Conservation (phyloP, 2,888 invertebrate genomes). For the Drosophila anceps region DNA sequence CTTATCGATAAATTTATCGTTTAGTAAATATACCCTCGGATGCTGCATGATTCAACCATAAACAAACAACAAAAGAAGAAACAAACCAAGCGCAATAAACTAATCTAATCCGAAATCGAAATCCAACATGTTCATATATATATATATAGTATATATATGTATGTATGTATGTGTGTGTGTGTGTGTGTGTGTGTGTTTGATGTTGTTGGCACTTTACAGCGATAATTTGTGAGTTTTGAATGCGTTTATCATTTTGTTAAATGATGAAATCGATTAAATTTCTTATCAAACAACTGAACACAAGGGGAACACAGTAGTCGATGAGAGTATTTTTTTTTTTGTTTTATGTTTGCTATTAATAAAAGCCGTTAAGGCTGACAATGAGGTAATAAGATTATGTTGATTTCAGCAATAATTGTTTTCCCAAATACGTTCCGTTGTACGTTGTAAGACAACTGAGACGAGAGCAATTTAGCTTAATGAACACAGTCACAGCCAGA, state of each 20-base stretch:
- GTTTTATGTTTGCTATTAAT: not conserved
- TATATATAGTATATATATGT: not conserved
- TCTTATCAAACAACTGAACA: conserved; percentile 31
- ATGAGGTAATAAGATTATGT: conserved; percentile 1
- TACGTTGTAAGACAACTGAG: conserved; percentile 12
- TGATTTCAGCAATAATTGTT: not conserved
- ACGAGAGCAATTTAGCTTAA: conserved; percentile 27
- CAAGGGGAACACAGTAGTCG: not conserved
- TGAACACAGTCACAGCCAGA: conserved; percentile 31
- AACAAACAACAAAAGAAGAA: not conserved
- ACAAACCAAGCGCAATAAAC: not conserved
- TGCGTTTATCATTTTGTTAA: conserved; percentile 30
- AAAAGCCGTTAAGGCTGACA: not conserved
- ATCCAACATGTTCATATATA: not conserved
- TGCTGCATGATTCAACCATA: not conserved
- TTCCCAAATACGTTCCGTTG: conserved; percentile 6
- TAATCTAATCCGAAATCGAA: conserved; percentile 10
- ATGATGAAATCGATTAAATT: conserved; percentile 13
- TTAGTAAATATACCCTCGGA: not conserved
- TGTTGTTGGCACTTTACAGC: conserved; percentile 6
- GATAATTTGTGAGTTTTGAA: conserved; percentile 35
- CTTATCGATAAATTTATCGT: not conserved
- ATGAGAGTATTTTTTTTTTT: not conserved
- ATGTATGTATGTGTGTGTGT: not conserved
- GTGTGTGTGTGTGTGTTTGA: not conserved